Percentiles rank a stretch among this genome's conserved stretches.
Evolutionary conservation across 1,140 invertebrate genomes (phyloP).

Genomic region (Zophobas atratus): DNA sequence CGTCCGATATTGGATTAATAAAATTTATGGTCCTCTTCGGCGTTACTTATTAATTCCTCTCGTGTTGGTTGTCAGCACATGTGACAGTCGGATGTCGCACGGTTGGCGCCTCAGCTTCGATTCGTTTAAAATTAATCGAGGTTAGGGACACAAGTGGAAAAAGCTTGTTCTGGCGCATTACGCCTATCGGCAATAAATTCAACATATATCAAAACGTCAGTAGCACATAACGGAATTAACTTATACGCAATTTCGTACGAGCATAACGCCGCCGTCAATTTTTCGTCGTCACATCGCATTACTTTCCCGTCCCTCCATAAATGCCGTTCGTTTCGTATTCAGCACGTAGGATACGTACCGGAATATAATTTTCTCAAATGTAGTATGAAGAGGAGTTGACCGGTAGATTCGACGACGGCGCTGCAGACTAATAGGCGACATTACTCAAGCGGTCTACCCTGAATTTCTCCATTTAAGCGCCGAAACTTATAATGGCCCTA

Average conservation of each 20-base stretch:
- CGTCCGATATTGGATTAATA: slow-evolving; percentile 7
- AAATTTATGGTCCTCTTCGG: slow-evolving; percentile 9
- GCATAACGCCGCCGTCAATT: neutral
- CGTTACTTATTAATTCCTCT: slow-evolving; percentile 5
- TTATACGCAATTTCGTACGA: slow-evolving; percentile 22
- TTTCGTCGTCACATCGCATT: slow-evolving; percentile 12
- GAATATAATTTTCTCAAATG: slow-evolving; percentile 40
- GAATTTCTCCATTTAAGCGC: slow-evolving; percentile 30
- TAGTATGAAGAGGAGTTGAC: slow-evolving; percentile 31
- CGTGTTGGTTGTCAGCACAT: neutral
- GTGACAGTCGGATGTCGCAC: neutral
- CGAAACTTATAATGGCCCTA: slow-evolving; percentile 37
- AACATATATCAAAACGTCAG: slow-evolving; percentile 31
- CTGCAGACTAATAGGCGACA: slow-evolving; percentile 27
- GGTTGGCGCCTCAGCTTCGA: neutral
- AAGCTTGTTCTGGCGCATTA: slow-evolving; percentile 35
- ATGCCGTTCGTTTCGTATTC: slow-evolving; percentile 30
- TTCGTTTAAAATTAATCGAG: slow-evolving; percentile 14
- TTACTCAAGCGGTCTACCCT: slow-evolving; percentile 38
- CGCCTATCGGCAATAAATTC: slow-evolving; percentile 29
- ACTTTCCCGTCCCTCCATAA: slow-evolving; percentile 5
- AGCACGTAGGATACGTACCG: slow-evolving; percentile 11
- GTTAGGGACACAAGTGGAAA: slow-evolving; percentile 22
- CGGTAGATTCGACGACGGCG: slow-evolving; percentile 32
- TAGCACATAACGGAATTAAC: slow-evolving; percentile 30